Evolutionary conservation across 2,888 invertebrate species (phyloP).

Genomic region (Apantesis nais): DNA sequence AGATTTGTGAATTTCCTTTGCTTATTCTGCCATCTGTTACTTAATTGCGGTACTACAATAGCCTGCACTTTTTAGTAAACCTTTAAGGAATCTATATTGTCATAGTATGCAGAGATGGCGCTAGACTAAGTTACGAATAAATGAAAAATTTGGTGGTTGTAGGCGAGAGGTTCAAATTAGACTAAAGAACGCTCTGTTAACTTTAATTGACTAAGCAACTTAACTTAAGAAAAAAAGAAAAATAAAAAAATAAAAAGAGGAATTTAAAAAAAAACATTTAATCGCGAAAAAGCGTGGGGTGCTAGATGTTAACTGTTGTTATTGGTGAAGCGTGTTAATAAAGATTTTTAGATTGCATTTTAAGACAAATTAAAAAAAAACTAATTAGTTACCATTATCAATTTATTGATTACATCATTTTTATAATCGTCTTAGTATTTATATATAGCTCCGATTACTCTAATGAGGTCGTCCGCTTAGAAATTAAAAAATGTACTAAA

Average conservation of each 20-base stretch:
- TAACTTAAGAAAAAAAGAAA: too few relatives aligned
- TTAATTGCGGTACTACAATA: background rate
- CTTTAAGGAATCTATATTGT: background rate
- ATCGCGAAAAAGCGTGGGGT: too few relatives aligned
- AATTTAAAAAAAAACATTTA: too few relatives aligned
- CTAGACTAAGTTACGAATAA: background rate
- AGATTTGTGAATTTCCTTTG: too few relatives aligned
- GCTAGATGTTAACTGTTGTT: background rate
- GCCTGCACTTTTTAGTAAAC: background rate
- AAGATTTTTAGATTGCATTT: background rate
- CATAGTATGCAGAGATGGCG: background rate
- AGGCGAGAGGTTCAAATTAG: background rate
- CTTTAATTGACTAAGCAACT: background rate
- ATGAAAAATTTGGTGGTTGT: background rate
- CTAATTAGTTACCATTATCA: background rate
- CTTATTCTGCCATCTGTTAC: background rate
- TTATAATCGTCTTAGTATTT: background rate
- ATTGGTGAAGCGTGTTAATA: background rate
- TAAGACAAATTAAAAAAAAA: background rate
- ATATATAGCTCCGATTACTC: background rate
- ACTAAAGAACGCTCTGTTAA: too few relatives aligned
- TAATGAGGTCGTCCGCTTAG: background rate
- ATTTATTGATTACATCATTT: background rate
- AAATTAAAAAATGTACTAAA: slow-evolving; percentile 3
- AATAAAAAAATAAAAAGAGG: too few relatives aligned